A percentile compares a stretch with the other conserved stretches of the same genome.
Conservation (phyloP, 1,140 invertebrate genomes). For the Leptestheria dahalacensis region DNA sequence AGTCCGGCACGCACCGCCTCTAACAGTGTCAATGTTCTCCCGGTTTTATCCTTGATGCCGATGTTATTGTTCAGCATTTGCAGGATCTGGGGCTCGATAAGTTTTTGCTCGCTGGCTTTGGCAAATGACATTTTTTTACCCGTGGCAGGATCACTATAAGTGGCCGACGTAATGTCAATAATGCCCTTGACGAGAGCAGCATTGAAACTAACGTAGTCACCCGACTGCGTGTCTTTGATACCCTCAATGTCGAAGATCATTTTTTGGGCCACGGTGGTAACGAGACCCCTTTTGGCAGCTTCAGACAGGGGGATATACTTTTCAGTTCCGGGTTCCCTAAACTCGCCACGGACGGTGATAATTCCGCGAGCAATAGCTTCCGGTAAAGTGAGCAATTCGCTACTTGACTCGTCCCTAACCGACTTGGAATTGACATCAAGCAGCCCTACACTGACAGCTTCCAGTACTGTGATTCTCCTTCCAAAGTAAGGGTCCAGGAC, state of each 20-base stretch:
- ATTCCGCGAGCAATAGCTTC: conserved; percentile 67
- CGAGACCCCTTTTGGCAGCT: conserved; percentile 70
- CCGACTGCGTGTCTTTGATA: conserved; percentile 65
- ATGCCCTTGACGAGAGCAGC: conserved; percentile 62
- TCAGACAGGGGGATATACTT: conserved; percentile 53
- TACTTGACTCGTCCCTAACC: conserved; percentile 58
- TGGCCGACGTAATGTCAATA: conserved; percentile 54
- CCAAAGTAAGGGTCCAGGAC: conserved; percentile 65
- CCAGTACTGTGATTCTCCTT: conserved; percentile 55
- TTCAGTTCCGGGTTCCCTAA: conserved; percentile 50
- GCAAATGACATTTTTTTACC: conserved; percentile 54
- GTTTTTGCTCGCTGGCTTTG: conserved; percentile 29
- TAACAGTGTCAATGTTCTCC: conserved; percentile 59
- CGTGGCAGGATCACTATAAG: conserved; percentile 53
- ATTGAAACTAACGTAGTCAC: conserved; percentile 72
- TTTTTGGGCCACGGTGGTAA: conserved; percentile 70
- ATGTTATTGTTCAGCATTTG: conserved; percentile 69
- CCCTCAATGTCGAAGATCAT: conserved; percentile 84
- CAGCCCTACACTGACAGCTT: conserved; percentile 69
- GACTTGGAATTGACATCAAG: conserved; percentile 73
- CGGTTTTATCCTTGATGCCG: conserved; percentile 50
- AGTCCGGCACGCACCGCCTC: conserved; percentile 67
- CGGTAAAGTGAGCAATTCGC: conserved; percentile 62
- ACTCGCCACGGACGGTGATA: conserved; percentile 52
- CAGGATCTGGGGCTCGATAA: conserved; percentile 56